These are phyloP conservation scores for Strigamia transsilvanica DNA, from an alignment of 2,888 invertebrate genomes.

Conservation along the genomic window DNA sequence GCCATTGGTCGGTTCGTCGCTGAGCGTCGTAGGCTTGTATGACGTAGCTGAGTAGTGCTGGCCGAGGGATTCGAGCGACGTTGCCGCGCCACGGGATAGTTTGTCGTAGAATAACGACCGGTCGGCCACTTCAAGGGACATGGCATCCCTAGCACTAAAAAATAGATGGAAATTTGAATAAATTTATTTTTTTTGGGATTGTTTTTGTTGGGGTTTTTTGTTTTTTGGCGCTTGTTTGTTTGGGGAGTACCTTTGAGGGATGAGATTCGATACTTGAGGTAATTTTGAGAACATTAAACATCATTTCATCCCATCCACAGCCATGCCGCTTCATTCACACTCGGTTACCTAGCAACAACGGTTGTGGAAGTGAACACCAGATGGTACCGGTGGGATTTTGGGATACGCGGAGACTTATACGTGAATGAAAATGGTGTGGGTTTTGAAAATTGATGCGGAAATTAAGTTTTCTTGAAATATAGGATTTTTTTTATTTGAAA, in stretches of 20 bases:
- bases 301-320: slow-evolving; percentile 34
- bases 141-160: slow-evolving; percentile 7
- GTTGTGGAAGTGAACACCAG: too few relatives aligned
- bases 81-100: too few relatives aligned
- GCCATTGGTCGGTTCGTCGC: neutral
- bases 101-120: neutral
- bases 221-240: neutral
- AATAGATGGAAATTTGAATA: neutral
- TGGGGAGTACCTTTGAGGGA: neutral
- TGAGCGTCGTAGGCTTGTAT: neutral
- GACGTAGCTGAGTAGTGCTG: neutral
- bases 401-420: too few relatives aligned
- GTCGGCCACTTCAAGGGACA: slow-evolving; percentile 18
- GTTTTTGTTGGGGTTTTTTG: neutral
- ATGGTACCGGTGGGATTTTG: too few relatives aligned
- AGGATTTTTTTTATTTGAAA: too few relatives aligned
- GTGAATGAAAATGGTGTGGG: too few relatives aligned
- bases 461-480: too few relatives aligned
- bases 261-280: neutral
- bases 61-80: neutral
- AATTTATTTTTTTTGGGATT: too few relatives aligned
- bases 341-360: neutral
- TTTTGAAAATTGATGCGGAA: too few relatives aligned
- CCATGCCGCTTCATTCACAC: slow-evolving; percentile 29
- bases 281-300: slow-evolving; percentile 25